Percentiles rank a stretch among this genome's conserved stretches.
phyloP scores from a whole-genome alignment of 2,797 vertebrate species.

The Oreonectes daqikongensis region DNA sequence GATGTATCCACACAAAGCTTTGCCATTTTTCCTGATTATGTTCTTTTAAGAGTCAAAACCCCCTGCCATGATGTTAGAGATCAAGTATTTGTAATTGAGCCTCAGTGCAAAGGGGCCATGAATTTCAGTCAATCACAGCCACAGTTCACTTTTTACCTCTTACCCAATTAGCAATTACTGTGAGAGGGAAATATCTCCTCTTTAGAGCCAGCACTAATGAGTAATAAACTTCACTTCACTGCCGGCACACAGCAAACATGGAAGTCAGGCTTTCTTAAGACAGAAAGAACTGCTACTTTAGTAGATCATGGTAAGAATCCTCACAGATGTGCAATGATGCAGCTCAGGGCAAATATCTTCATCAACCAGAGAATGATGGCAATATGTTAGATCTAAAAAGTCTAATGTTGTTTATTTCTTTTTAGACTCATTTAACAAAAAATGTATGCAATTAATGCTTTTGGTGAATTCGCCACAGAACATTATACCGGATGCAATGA shows the following conservation, averaged over 20 bases:
- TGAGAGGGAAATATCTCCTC: slow-evolving; percentile 53
- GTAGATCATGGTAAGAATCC: slow-evolving; percentile 35
- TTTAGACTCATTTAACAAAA: neutral
- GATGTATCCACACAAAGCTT: slow-evolving; percentile 40
- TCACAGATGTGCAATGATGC: slow-evolving; percentile 40
- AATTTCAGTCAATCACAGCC: slow-evolving; percentile 59
- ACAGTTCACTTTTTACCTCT: slow-evolving; percentile 60
- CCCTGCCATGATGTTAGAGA: slow-evolving; percentile 45
- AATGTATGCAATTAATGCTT: no score
- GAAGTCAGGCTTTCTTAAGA: slow-evolving; percentile 38
- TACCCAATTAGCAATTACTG: slow-evolving; percentile 61
- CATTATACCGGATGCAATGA: neutral
- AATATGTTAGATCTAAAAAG: slow-evolving; percentile 44
- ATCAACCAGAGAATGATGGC: slow-evolving; percentile 51
- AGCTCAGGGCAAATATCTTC: slow-evolving; percentile 48
- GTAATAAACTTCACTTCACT: slow-evolving; percentile 58
- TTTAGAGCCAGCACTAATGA: slow-evolving; percentile 60
- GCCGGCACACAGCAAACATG: slow-evolving; percentile 38
- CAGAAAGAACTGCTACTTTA: slow-evolving; percentile 38
- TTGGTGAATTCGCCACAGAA: no score
- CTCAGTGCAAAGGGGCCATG: slow-evolving; percentile 51
- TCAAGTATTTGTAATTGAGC: slow-evolving; percentile 60
- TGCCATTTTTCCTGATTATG: slow-evolving; percentile 28
- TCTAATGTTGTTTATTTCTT: neutral
- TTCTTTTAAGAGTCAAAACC: slow-evolving; percentile 48